phyloP scores from a whole-genome alignment of 2,888 invertebrate species.

The Eledona agricola region DNA sequence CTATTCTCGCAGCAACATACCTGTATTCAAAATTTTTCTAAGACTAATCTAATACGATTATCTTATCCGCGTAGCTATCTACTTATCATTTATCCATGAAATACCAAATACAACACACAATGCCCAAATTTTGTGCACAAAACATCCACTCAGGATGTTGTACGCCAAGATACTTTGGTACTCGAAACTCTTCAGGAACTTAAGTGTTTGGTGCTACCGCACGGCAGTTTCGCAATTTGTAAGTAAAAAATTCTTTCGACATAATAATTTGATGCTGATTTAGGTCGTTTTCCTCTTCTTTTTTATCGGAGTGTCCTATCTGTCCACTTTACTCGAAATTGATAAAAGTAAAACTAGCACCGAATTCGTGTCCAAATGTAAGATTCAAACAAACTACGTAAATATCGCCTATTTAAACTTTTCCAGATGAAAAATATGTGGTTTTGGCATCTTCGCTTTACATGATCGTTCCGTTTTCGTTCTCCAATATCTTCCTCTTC shows the following conservation, averaged over 20 bases:
- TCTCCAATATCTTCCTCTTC: constrained; percentile 34
- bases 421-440: constrained; percentile 39
- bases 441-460: constrained; percentile 32
- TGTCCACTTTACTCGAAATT: constrained; percentile 28
- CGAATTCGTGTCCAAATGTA: constrained; percentile 28
- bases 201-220: constrained; percentile 14
- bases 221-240: constrained; percentile 37
- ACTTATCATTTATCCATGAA: too few species aligned
- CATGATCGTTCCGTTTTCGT: constrained; percentile 32
- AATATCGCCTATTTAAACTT: constrained; percentile 1
- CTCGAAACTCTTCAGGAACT: constrained; percentile 14
- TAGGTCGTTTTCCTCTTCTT: constrained; percentile 29
- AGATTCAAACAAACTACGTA: constrained; percentile 1
- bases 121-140: constrained; percentile 10
- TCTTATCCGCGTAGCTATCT: too few species aligned
- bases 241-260: constrained; percentile 35
- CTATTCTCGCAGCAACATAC: too few species aligned
- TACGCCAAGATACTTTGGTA: constrained; percentile 18
- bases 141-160: constrained; percentile 4
- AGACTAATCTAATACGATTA: too few species aligned
- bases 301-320: constrained; percentile 30
- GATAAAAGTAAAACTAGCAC: constrained; percentile 6
- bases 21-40: too few species aligned
- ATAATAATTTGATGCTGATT: constrained; percentile 4
- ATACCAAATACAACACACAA: too few species aligned